These are phyloP conservation scores for Megalurothrips usitatus DNA, from an alignment of 2,888 invertebrate genomes.

Conservation along the genomic window DNA sequence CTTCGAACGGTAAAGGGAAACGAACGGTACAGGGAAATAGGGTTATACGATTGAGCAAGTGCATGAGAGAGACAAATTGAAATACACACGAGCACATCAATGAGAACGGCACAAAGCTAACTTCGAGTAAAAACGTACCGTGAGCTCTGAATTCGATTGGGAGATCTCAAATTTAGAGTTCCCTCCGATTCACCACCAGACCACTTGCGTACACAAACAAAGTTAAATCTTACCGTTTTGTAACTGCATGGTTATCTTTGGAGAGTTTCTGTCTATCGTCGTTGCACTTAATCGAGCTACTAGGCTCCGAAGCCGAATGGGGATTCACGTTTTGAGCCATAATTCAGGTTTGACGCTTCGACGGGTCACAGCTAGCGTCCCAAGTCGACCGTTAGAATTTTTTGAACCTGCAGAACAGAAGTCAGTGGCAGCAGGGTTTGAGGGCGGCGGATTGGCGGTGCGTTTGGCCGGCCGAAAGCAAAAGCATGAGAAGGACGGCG, in stretches of 20 bases:
- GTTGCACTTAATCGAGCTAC: constrained; percentile 69
- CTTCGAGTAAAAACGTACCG: constrained; percentile 28
- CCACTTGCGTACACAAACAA: constrained; percentile 33
- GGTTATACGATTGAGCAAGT: too few relatives aligned
- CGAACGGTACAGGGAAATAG: too few relatives aligned
- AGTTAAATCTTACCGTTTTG: constrained; percentile 67
- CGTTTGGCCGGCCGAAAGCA: background rate
- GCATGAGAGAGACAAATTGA: too few relatives aligned
- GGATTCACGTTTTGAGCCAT: constrained; percentile 90
- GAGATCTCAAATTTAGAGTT: constrained; percentile 29
- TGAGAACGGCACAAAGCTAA: constrained; percentile 26
- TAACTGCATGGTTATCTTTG: constrained; percentile 81
- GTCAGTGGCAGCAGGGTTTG: background rate
- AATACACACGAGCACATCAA: too few relatives aligned
- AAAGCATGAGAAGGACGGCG: background rate
- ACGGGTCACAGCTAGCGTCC: background rate
- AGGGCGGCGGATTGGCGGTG: background rate
- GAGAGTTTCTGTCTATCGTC: constrained; percentile 68
- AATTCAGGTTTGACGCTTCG: constrained; percentile 33
- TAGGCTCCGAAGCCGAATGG: constrained; percentile 66
- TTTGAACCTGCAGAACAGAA: constrained; percentile 6
- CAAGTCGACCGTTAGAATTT: constrained; percentile 8
- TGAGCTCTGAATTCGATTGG: constrained; percentile 29
- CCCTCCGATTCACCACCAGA: constrained; percentile 28
- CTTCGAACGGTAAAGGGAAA: too few relatives aligned